These are phyloP conservation scores for Falco columbarius DNA, from an alignment of 2,797 vertebrate genomes.

Conservation along the genomic window DNA sequence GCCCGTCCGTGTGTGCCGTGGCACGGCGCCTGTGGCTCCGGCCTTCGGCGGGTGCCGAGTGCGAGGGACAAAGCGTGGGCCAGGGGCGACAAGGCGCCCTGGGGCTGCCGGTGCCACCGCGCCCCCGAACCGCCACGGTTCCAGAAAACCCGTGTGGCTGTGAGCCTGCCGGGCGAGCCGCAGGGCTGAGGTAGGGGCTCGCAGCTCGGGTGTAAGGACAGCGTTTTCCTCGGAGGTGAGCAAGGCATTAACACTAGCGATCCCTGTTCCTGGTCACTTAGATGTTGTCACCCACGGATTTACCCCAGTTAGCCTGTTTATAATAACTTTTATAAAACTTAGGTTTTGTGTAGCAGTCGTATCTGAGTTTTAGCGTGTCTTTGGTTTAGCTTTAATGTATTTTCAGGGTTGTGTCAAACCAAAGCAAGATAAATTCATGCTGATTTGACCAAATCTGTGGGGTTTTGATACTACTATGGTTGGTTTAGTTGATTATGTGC, in stretches of 20 bases:
- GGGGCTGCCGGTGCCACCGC: background rate
- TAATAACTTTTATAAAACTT: too few species aligned
- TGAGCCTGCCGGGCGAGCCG: background rate
- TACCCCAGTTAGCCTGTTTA: accelerated
- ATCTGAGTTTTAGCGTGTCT: background rate
- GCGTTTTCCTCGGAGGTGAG: background rate
- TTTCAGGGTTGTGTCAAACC: background rate
- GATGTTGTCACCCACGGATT: accelerated
- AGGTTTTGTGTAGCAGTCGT: background rate
- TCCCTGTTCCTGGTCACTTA: accelerated
- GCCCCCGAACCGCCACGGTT: background rate
- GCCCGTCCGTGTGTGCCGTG: accelerated
- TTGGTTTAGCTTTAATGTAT: background rate
- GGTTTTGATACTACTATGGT: background rate
- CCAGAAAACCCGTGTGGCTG: background rate
- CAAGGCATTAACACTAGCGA: background rate
- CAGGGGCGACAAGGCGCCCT: accelerated
- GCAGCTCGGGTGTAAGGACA: background rate
- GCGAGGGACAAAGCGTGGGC: accelerated
- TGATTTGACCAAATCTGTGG: background rate
- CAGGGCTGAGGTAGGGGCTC: background rate
- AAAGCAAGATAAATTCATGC: background rate
- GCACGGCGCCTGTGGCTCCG: accelerated
- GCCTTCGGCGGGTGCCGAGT: background rate
- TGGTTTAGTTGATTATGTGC: background rate